Conservation (phyloP, 2,888 invertebrate species). For the Cryptosula pallasiana region DNA sequence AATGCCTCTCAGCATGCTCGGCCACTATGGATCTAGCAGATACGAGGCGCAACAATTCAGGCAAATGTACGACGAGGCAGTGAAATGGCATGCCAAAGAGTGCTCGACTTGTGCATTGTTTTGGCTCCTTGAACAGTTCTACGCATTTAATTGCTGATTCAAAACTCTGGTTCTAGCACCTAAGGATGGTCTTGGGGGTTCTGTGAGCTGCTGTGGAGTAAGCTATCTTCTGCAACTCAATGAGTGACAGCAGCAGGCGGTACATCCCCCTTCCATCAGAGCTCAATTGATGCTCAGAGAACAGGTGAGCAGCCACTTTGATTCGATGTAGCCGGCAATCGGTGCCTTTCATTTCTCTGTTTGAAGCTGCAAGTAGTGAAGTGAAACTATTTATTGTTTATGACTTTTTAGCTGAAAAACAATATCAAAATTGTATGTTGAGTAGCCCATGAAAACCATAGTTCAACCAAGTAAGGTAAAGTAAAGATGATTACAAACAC, state of each 20-base stretch:
- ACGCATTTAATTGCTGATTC: not conserved
- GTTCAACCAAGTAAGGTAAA: too few relatives aligned
- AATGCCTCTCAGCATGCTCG: not conserved
- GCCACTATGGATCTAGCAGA: not conserved
- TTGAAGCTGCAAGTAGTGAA: not conserved
- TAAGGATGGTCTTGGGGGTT: not conserved
- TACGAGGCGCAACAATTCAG: not conserved
- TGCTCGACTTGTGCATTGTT: too few relatives aligned
- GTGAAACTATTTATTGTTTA: too few relatives aligned
- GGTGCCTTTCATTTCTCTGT: not conserved
- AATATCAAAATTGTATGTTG: too few relatives aligned
- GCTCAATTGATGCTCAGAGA: not conserved
- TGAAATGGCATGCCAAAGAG: slow-evolving; percentile 5
- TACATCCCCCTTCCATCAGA: not conserved
- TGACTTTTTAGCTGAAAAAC: too few relatives aligned
- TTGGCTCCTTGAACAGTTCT: too few relatives aligned
- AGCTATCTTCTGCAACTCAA: not conserved
- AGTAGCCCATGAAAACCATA: too few relatives aligned
- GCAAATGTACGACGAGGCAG: not conserved
- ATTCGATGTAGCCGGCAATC: not conserved
- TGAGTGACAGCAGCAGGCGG: not conserved
- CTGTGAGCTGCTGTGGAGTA: not conserved
- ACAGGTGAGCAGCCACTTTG: not conserved
- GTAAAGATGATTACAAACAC: too few relatives aligned
- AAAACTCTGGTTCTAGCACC: too few relatives aligned